Percentiles rank a stretch among this genome's conserved stretches.
Conservation (phyloP, 2,797 vertebrate species). For the Anolis apletophallus region DNA sequence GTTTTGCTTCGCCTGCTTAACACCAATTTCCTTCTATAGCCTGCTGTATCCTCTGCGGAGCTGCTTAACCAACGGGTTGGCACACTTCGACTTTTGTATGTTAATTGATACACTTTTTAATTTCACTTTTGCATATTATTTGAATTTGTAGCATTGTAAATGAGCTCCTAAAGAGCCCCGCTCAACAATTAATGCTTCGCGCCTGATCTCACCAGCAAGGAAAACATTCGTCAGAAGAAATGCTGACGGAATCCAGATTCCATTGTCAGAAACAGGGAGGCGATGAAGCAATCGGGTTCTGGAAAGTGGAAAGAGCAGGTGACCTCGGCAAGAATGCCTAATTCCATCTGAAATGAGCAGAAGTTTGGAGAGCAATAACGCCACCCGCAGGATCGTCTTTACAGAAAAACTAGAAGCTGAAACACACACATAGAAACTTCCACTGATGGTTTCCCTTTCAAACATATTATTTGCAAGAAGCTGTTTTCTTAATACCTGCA, state of each 20-base stretch:
- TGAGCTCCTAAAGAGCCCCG: conserved; percentile 58
- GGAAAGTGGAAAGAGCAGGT: conserved; percentile 1
- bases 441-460: conserved; percentile 47
- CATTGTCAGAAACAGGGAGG: conserved; percentile 48
- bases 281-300: conserved; percentile 55
- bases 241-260: conserved; percentile 51
- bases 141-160: conserved; percentile 70
- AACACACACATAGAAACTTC: conserved; percentile 32
- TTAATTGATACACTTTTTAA: conserved; percentile 76
- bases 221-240: conserved; percentile 56
- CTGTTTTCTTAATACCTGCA: conserved; percentile 64
- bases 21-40: conserved; percentile 5
- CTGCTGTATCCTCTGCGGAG: conserved; percentile 66
- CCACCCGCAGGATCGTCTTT: conserved; percentile 45
- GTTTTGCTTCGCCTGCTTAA: conserved; percentile 51
- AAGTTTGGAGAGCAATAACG: conserved; percentile 48
- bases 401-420: conserved; percentile 17
- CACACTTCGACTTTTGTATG: conserved; percentile 70
- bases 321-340: conserved; percentile 56
- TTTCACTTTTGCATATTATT: conserved; percentile 75
- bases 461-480: conserved; percentile 56
- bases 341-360: conserved; percentile 68
- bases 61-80: conserved; percentile 63
- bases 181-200: conserved; percentile 51
- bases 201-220: conserved; percentile 45